Evolutionary conservation across 1,140 invertebrate genomes (phyloP).

Genomic region (Diplogasteroides magnus): DNA sequence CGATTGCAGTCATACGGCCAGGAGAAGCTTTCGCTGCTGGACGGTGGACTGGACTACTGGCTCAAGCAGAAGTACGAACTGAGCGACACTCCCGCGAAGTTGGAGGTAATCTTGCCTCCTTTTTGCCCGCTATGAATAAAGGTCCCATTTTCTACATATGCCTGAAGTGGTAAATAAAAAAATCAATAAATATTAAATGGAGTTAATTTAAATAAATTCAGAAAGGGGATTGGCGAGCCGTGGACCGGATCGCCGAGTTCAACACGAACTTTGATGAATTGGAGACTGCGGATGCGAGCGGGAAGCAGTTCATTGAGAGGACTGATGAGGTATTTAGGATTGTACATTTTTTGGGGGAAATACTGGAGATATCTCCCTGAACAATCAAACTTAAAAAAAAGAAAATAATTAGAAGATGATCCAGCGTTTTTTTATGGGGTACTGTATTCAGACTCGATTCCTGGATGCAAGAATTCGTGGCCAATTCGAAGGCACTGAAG

Average conservation of each 20-base stretch:
- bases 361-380: no score
- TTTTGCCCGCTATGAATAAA: no score
- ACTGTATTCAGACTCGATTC: conserved; percentile 25
- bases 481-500: conserved; percentile 46
- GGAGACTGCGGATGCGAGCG: conserved; percentile 22
- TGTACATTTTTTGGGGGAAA: not conserved
- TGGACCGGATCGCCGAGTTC: conserved; percentile 17
- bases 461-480: conserved; percentile 36
- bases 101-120: no score
- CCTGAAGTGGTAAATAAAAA: conserved; percentile 9
- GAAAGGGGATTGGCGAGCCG: conserved; percentile 39
- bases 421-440: no score
- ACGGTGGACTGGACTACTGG: conserved; percentile 41
- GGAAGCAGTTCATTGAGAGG: conserved; percentile 31
- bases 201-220: not conserved
- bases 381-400: no score
- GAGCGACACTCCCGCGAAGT: not conserved
- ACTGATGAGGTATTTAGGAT: conserved; percentile 9
- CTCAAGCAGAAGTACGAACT: conserved; percentile 21
- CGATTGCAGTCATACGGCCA: conserved; percentile 44
- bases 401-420: not conserved
- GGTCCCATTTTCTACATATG: not conserved
- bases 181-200: not conserved
- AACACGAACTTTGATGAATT: conserved; percentile 39
- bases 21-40: conserved; percentile 41